These are phyloP conservation scores for Rhodophaea formosa DNA, from an alignment of 2,888 invertebrate species.

Conservation along the genomic window DNA sequence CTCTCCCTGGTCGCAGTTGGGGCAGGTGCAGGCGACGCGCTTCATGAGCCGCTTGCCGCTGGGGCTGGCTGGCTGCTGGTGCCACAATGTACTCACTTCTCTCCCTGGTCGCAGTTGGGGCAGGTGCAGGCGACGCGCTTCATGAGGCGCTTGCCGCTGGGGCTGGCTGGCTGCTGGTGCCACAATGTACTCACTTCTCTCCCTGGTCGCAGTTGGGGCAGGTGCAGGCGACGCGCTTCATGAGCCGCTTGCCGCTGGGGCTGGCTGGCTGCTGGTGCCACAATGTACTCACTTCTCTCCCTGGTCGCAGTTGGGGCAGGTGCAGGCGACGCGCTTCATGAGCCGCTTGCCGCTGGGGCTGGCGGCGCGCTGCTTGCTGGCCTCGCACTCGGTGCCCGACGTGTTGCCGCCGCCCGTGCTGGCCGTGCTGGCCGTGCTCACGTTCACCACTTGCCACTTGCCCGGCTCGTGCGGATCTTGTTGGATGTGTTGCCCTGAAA, in stretches of 20 bases:
- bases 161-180: constrained; percentile 26
- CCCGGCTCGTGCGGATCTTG: constrained; percentile 91
- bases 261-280: constrained; percentile 38
- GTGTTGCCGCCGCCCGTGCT: constrained; percentile 32
- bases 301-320: constrained; percentile 97
- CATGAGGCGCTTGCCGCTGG: constrained; percentile 72
- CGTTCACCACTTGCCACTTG: constrained; percentile 89
- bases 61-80: constrained; percentile 40
- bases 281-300: constrained; percentile 82
- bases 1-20: constrained; percentile 96
- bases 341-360: constrained; percentile 71
- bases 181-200: constrained; percentile 76
- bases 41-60: constrained; percentile 84
- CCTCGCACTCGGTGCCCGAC: constrained; percentile 60
- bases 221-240: constrained; percentile 96
- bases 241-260: constrained; percentile 68
- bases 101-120: constrained; percentile 96
- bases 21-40: constrained; percentile 97
- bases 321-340: constrained; percentile 95
- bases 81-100: constrained; percentile 73
- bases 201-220: constrained; percentile 98
- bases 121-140: constrained; percentile 98
- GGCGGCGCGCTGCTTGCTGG: constrained; percentile 48
- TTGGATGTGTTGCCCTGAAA: constrained; percentile 85
- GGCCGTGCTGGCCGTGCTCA: constrained; percentile 41